Conservation (phyloP, 2,113 vertebrate species). For the Columba janthina region DNA sequence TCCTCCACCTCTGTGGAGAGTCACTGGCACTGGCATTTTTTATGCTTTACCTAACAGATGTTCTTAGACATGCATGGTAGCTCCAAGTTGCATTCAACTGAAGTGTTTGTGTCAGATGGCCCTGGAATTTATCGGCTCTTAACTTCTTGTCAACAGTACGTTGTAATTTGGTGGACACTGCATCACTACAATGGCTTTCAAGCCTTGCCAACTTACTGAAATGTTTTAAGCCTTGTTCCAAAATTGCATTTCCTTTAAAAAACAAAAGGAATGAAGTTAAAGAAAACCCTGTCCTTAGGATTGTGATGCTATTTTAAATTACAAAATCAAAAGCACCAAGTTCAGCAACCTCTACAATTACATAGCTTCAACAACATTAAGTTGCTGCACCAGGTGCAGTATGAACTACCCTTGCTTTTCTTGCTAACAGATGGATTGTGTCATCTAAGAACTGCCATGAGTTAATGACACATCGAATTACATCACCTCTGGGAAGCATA, state of each 20-base stretch:
- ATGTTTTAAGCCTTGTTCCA: not conserved
- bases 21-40: not conserved
- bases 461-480: not conserved
- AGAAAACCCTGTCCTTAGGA: not conserved
- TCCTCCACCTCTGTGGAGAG: not conserved
- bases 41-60: not conserved
- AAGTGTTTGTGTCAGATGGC: not conserved
- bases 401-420: not conserved
- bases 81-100: not conserved
- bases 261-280: not conserved
- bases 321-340: not conserved
- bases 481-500: not conserved
- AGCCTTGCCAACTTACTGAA: not conserved
- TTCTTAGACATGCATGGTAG: not conserved
- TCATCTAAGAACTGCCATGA: not conserved
- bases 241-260: not conserved
- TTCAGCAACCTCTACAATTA: not conserved
- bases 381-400: not conserved
- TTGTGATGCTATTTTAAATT: not conserved
- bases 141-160: not conserved
- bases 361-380: not conserved
- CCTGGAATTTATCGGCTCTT: not conserved
- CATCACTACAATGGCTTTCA: not conserved
- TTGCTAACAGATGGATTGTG: not conserved
- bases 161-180: not conserved